phyloP scores from a whole-genome alignment of 2,888 invertebrate species.

The Drosophila testacea region DNA sequence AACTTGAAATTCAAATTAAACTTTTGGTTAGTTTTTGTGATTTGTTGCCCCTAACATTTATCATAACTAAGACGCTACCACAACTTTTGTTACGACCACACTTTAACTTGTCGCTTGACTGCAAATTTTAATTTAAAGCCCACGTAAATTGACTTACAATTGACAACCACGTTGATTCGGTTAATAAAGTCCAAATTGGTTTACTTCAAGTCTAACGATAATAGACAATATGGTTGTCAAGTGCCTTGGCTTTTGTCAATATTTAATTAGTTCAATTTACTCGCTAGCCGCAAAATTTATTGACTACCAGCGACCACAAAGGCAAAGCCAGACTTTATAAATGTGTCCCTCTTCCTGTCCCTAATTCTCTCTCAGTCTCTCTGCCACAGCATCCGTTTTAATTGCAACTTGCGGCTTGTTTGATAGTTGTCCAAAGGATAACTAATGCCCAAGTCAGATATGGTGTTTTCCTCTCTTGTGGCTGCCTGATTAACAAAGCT shows the following conservation, averaged over 20 bases:
- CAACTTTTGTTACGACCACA: constrained; percentile 30
- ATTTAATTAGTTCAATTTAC: constrained; percentile 77
- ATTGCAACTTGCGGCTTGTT: constrained; percentile 20
- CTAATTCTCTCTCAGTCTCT: too few relatives aligned
- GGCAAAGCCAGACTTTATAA: neutral
- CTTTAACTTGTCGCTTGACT: constrained; percentile 27
- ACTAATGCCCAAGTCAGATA: constrained; percentile 7
- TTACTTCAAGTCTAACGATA: constrained; percentile 11
- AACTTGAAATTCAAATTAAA: constrained; percentile 78
- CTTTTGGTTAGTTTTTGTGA: constrained; percentile 64
- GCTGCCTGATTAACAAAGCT: constrained; percentile 35
- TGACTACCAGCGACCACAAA: constrained; percentile 35
- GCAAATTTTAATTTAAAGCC: constrained; percentile 29
- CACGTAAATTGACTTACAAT: constrained; percentile 17
- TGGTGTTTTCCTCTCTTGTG: constrained; percentile 17
- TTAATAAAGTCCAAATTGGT: constrained; percentile 62
- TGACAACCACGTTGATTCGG: constrained; percentile 25
- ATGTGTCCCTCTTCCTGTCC: neutral
- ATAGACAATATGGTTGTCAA: constrained; percentile 3
- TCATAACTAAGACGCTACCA: constrained; percentile 54
- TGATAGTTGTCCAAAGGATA: constrained; percentile 11
- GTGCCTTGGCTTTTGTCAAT: constrained; percentile 55
- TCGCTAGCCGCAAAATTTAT: constrained; percentile 55
- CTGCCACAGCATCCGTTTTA: constrained; percentile 2
- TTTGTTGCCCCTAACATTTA: constrained; percentile 67